Conservation (phyloP, 92 coral and sea anemone species). For the Epizoanthus stellaris region DNA sequence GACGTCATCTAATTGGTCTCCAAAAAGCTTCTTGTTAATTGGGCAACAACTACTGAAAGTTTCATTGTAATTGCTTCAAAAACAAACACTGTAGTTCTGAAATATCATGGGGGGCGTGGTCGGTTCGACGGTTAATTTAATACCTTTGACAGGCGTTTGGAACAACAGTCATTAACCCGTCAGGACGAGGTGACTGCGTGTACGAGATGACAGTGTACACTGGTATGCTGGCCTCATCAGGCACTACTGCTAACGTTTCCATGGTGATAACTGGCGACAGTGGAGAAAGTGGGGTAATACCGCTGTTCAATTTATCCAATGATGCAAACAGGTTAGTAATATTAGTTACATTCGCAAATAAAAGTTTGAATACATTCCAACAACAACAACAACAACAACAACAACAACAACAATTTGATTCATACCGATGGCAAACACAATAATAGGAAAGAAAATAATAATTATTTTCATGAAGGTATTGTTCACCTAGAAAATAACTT, state of each 20-base stretch:
- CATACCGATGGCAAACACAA: too few relatives aligned
- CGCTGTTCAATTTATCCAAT: constrained; percentile 61
- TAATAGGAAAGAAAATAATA: too few relatives aligned
- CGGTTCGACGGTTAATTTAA: background rate
- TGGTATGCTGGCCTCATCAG: constrained; percentile 82
- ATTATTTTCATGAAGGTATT: too few relatives aligned
- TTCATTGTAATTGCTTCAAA: too few relatives aligned
- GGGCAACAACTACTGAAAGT: too few relatives aligned
- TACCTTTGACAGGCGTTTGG: constrained; percentile 2
- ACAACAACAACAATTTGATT: too few relatives aligned
- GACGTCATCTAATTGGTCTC: too few relatives aligned
- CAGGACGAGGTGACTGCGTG: constrained; percentile 43
- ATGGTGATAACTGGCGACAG: constrained; percentile 72
- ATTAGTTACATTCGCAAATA: background rate
- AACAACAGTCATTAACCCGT: constrained; percentile 19
- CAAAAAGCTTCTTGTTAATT: too few relatives aligned
- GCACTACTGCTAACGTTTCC: constrained; percentile 89
- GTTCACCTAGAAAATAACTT: too few relatives aligned
- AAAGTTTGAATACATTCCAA: background rate
- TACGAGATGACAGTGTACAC: constrained; percentile 87
- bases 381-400: too few relatives aligned
- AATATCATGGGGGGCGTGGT: too few relatives aligned
- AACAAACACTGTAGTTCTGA: too few relatives aligned
- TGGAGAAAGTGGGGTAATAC: constrained; percentile 69
- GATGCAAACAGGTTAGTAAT: constrained; percentile 26